phyloP scores from a whole-genome alignment of 2,797 vertebrate species.

The Macropus fuliginosus region DNA sequence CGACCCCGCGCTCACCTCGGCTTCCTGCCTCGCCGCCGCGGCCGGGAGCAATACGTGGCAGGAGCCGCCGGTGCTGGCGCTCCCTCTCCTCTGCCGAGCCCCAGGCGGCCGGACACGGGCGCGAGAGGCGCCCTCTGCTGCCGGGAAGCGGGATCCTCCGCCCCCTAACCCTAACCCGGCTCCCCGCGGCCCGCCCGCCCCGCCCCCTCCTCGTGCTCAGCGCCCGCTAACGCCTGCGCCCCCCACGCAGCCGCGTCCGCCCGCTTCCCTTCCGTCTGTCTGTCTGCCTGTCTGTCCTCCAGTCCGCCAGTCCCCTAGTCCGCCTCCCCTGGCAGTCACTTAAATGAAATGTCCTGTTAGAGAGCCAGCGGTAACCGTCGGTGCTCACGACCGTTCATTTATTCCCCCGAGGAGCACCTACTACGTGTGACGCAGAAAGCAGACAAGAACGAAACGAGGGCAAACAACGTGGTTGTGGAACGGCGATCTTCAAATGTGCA shows the following conservation, averaged over 20 bases:
- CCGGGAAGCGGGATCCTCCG: conserved; percentile 71
- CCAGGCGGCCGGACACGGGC: conserved; percentile 71
- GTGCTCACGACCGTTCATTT: not conserved
- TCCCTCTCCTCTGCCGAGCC: conserved; percentile 72
- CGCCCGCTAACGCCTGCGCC: not conserved
- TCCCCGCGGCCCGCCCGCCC: too few relatives aligned
- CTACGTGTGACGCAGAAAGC: not conserved
- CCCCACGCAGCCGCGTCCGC: not conserved
- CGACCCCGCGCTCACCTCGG: conserved; percentile 58
- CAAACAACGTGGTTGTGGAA: not conserved
- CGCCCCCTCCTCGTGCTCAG: too few relatives aligned
- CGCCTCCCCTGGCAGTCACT: not conserved
- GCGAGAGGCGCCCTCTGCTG: conserved; percentile 84
- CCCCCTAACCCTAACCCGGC: conserved; percentile 64
- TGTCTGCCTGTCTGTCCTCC: too few relatives aligned
- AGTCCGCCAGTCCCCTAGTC: too few relatives aligned
- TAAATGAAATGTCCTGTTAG: not conserved
- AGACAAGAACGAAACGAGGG: not conserved
- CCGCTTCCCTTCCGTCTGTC: not conserved
- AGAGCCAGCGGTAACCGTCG: not conserved
- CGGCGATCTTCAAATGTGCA: not conserved
- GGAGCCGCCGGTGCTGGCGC: conserved; percentile 61
- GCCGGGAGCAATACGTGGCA: conserved; percentile 73
- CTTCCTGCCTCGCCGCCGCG: conserved; percentile 52
- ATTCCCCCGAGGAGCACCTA: not conserved